A percentile compares a stretch with the other conserved stretches of the same genome.
phyloP scores from a whole-genome alignment of 2,113 vertebrate genomes.

The Gnathonemus longibarbis region DNA sequence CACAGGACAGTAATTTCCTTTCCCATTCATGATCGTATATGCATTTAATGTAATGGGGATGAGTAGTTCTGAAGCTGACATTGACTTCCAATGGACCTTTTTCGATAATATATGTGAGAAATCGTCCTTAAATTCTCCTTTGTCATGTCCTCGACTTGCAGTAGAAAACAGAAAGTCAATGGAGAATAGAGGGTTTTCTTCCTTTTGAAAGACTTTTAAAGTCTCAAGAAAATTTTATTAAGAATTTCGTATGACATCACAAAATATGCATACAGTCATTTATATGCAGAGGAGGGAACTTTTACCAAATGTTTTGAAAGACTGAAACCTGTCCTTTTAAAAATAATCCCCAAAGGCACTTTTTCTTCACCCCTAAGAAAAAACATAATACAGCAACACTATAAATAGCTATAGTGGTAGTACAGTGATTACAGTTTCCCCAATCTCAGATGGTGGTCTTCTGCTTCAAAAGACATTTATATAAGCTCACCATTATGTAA shows the following conservation, averaged over 20 bases:
- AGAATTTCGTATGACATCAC: background rate
- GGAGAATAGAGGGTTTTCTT: background rate
- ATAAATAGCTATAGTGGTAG: background rate
- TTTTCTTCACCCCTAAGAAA: background rate
- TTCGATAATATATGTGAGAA: slow-evolving; percentile 17
- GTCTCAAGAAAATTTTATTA: background rate
- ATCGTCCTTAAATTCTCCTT: slow-evolving; percentile 1
- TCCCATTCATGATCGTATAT: background rate
- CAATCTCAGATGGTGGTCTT: background rate
- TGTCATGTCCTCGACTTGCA: slow-evolving; percentile 13
- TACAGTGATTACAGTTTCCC: background rate
- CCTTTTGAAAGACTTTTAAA: background rate
- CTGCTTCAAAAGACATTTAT: background rate
- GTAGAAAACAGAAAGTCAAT: background rate
- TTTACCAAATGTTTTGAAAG: background rate
- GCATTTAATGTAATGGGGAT: background rate
- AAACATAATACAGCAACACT: background rate
- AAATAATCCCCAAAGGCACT: background rate
- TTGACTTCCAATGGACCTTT: slow-evolving; percentile 17
- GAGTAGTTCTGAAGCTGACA: background rate
- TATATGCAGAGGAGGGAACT: background rate
- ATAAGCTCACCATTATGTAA: background rate
- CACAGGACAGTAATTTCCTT: background rate
- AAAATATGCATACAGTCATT: background rate
- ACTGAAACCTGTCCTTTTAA: background rate